Base-by-base conservation (phyloP, 2,888 invertebrate genomes). In the Bembecia ichneumoniformis region DNA sequence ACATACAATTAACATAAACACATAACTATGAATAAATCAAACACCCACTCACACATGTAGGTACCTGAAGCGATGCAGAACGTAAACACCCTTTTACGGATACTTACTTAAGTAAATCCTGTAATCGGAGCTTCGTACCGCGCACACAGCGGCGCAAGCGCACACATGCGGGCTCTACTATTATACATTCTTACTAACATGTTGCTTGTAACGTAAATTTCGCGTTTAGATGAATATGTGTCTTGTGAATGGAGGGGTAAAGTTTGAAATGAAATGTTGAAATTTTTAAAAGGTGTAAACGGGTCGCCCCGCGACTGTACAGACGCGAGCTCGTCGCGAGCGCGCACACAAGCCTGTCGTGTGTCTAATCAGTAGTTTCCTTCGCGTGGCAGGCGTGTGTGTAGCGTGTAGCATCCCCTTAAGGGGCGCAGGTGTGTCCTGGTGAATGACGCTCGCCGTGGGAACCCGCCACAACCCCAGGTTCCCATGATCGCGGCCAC, bases 321-420 rank as follows among this genome's bases (percentile, higher is more conserved):
- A 35, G 58, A 54, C 47, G 50, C 48, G 56, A 54, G 55, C 13
- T 40, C 49, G 55, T 61, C 66, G 59, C 66, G 68, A 49, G 62
- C 58, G 48, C 50, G 54, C 51, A 59, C 55, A 55, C 58, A 53
- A 55, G 56, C 55, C 49, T 36, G 47, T 51, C 46, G 20, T 46
- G 28, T 66, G 64, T 77, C 78, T 79, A 80, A 80, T 79, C 75
- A 77, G 58, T 71, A 78, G 75, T 77, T 77, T 78, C 73, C 79
- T 82, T 80, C 86, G 84, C 86, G 86, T 84, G 86, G 72, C 84
- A 56, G 80, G 69, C 84, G 86, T 84, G 84, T 82, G 86, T 77
- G 78, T 69, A 68, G 59, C 80, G 47, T 36, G 43, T 50, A 75
- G 77, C 28, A 28, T 81, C 77, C 82, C 82, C 83, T 80, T 83